These are phyloP conservation scores for Hydriomena furcata DNA, from an alignment of 2,888 invertebrate genomes.

Conservation along the genomic window DNA sequence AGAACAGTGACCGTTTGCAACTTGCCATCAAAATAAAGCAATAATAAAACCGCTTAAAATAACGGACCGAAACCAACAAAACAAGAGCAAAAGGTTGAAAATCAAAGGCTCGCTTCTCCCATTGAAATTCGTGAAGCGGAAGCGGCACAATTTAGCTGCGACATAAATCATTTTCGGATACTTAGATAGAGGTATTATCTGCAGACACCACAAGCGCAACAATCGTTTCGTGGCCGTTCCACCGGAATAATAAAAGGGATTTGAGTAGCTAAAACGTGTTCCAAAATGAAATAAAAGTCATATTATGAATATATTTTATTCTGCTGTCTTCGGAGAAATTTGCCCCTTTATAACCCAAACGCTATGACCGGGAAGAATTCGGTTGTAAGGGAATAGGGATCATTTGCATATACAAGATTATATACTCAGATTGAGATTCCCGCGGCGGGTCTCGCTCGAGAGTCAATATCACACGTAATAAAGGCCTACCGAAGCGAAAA, in stretches of 20 bases:
- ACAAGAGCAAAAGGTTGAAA: constrained; percentile 39
- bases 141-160: constrained; percentile 40
- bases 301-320: constrained; percentile 63
- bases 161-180: constrained; percentile 50
- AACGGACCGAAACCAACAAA: constrained; percentile 28
- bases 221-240: constrained; percentile 44
- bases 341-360: constrained; percentile 63
- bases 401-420: constrained; percentile 75
- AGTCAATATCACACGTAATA: constrained; percentile 75
- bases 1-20: constrained; percentile 24
- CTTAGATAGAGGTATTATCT: constrained; percentile 48
- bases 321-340: constrained; percentile 60
- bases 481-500: constrained; percentile 63
- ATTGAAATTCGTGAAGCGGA: constrained; percentile 45
- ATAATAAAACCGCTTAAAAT: constrained; percentile 3
- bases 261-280: constrained; percentile 49
- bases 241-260: constrained; percentile 49
- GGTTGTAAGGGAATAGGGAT: constrained; percentile 64
- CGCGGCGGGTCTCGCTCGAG: constrained; percentile 51
- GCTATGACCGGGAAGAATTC: constrained; percentile 71
- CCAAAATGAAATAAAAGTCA: constrained; percentile 50
- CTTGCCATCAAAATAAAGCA: constrained; percentile 26
- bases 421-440: constrained; percentile 64
- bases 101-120: constrained; percentile 38
- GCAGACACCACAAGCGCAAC: constrained; percentile 45